Conservation (phyloP, 2,888 invertebrate species). For the Drosophila paracracens region DNA sequence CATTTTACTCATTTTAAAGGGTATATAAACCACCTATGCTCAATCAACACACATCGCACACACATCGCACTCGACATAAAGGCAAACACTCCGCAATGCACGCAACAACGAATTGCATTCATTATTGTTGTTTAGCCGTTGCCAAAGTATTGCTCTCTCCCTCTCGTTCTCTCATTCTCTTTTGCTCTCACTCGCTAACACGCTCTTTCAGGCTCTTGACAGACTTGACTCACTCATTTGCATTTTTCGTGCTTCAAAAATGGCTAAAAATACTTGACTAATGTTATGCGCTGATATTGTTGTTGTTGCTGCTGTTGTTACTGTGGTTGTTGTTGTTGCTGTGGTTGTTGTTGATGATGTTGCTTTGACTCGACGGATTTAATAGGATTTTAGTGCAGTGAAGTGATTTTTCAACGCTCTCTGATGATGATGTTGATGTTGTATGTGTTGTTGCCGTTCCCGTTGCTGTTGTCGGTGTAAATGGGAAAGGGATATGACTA, state of each 20-base stretch:
- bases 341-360: slow-evolving; percentile 21
- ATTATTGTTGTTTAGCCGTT: slow-evolving; percentile 54
- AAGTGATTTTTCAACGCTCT: slow-evolving; percentile 67
- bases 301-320: slow-evolving; percentile 20
- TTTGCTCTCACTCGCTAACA: background rate
- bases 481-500: slow-evolving; percentile 23
- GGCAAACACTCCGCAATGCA: slow-evolving; percentile 35
- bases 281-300: slow-evolving; percentile 43
- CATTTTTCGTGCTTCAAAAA: slow-evolving; percentile 67
- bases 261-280: slow-evolving; percentile 71
- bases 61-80: slow-evolving; percentile 12
- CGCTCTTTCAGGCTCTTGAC: slow-evolving; percentile 7
- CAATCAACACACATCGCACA: slow-evolving; percentile 14
- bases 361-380: slow-evolving; percentile 60
- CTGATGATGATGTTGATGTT: slow-evolving; percentile 28
- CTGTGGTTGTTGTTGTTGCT: slow-evolving; percentile 11
- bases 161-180: background rate
- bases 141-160: slow-evolving; percentile 15
- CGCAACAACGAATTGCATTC: slow-evolving; percentile 68
- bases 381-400: slow-evolving; percentile 74
- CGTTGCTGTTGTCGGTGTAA: slow-evolving; percentile 8
- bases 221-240: slow-evolving; percentile 61
- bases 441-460: slow-evolving; percentile 5
- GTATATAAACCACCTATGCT: slow-evolving; percentile 14
- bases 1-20: background rate